These are phyloP conservation scores for Polydrusus pterygomalis DNA, from an alignment of 2,888 invertebrate species.

Conservation along the genomic window DNA sequence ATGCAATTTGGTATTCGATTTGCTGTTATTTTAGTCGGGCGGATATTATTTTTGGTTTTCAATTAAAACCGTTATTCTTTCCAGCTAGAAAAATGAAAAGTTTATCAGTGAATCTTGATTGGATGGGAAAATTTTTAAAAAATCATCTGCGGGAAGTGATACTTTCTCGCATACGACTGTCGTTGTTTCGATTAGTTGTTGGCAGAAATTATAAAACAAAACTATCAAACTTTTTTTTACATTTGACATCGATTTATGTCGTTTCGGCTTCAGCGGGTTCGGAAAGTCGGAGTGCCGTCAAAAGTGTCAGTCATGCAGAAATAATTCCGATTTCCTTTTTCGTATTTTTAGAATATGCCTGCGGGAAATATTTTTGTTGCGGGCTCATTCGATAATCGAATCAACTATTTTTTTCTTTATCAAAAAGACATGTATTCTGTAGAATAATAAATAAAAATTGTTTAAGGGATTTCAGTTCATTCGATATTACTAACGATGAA, in stretches of 20 bases:
- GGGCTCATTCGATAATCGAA: conserved; percentile 4
- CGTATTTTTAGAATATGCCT: conserved; percentile 25
- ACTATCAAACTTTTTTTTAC: conserved; percentile 8
- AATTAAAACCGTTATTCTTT: not conserved
- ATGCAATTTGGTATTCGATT: conserved; percentile 16
- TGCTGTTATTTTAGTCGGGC: not conserved
- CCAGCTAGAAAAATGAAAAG: not conserved
- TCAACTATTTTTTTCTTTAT: not conserved
- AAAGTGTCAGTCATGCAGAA: conserved; percentile 24
- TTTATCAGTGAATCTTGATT: not conserved
- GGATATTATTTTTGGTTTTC: conserved; percentile 8
- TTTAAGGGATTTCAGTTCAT: no score
- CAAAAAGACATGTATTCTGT: no score
- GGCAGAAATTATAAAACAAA: not conserved
- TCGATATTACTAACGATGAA: no score
- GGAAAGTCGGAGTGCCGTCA: conserved; percentile 16
- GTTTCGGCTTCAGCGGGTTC: conserved; percentile 3
- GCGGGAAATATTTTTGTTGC: conserved; percentile 18
- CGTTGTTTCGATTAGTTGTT: no score
- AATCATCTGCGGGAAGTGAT: no score
- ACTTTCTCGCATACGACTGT: no score
- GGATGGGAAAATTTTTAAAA: no score
- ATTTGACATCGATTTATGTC: conserved; percentile 11
- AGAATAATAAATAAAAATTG: no score
- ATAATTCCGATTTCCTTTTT: conserved; percentile 28